Evolutionary conservation across 2,888 invertebrate species (phyloP).

Genomic region (Philonicus albiceps): DNA sequence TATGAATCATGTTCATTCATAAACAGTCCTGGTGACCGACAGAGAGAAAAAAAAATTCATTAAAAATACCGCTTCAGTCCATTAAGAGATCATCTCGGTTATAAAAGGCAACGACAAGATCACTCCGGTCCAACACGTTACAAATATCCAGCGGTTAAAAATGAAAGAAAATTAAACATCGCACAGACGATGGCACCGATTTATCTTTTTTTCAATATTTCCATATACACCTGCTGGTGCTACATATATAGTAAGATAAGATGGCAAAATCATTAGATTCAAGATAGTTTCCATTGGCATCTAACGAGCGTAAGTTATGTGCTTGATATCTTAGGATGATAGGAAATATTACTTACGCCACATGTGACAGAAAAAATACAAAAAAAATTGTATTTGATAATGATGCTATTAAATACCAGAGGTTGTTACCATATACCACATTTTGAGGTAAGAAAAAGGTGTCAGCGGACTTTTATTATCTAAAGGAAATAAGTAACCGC

Average conservation of each 20-base stretch:
- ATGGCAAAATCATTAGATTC: neutral
- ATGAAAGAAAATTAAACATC: slow-evolving; percentile 21
- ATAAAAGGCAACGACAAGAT: slow-evolving; percentile 12
- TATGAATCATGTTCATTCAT: slow-evolving; percentile 8
- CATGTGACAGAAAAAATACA: neutral
- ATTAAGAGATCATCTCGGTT: slow-evolving; percentile 15
- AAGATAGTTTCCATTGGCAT: neutral
- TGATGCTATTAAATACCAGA: neutral
- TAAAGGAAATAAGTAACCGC: neutral
- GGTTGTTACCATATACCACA: neutral
- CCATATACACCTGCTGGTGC: neutral
- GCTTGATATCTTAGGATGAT: neutral
- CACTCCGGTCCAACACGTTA: neutral
- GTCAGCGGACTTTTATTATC: neutral
- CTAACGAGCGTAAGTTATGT: slow-evolving; percentile 7
- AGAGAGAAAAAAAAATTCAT: neutral
- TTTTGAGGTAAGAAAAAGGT: neutral
- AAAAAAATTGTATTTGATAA: neutral
- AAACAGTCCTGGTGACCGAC: neutral
- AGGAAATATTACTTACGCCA: neutral
- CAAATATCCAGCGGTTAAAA: neutral
- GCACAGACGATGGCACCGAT: neutral
- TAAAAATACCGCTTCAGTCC: neutral
- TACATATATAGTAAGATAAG: neutral
- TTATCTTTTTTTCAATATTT: neutral